phyloP scores from a whole-genome alignment of 2,113 vertebrate species.

The Chionomys nivalis region DNA sequence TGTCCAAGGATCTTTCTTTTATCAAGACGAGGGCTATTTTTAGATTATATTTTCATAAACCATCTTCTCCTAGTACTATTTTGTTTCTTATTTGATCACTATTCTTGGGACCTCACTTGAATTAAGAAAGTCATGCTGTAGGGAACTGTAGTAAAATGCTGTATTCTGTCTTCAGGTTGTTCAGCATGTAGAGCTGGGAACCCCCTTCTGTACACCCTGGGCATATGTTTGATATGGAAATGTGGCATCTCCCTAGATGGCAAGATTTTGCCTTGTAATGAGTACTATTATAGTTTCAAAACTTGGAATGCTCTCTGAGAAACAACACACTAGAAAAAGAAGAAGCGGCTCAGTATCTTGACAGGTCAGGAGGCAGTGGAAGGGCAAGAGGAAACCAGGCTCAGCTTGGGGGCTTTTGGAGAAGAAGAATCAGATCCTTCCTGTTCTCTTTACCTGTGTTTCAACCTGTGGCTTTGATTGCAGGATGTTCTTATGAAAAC shows the following conservation, averaged over 20 bases:
- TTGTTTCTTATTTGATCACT: neutral
- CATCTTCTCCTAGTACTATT: neutral
- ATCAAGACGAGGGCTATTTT: neutral
- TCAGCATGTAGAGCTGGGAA: neutral
- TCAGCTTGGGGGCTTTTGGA: neutral
- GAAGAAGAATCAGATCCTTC: rapidly evolving
- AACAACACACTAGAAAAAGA: neutral
- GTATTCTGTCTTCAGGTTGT: neutral
- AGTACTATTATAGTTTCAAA: neutral
- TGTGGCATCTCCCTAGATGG: neutral
- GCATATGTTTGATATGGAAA: neutral
- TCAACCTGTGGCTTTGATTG: rapidly evolving
- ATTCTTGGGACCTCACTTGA: neutral
- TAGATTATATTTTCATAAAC: neutral
- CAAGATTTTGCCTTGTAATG: neutral
- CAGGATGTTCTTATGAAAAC: neutral
- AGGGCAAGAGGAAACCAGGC: neutral
- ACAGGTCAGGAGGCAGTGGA: neutral
- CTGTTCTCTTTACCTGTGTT: neutral
- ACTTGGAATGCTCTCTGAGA: too few species aligned
- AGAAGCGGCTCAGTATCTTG: neutral
- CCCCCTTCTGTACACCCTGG: too few species aligned
- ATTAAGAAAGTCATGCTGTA: neutral
- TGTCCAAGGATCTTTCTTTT: neutral
- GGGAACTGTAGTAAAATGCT: neutral